phyloP scores from a whole-genome alignment of 2,113 vertebrate genomes.

The Riparia riparia region DNA sequence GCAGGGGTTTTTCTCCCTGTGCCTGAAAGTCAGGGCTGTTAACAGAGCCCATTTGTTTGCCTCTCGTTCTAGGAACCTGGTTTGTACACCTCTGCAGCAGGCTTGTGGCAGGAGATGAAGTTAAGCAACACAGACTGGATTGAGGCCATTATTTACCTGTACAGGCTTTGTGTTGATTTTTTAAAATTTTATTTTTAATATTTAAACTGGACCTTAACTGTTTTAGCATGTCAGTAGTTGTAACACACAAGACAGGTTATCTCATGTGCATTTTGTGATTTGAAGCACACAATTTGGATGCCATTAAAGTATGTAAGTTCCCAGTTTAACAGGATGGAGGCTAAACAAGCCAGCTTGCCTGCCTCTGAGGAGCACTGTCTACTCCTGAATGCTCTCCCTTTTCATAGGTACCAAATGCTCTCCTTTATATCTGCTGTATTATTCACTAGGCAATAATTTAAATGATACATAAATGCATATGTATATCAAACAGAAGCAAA shows the following conservation, averaged over 20 bases:
- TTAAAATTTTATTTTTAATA: too few relatives aligned
- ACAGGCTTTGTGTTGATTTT: not conserved
- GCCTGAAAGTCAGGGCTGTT: not conserved
- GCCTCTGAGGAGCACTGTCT: not conserved
- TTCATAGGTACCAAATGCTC: not conserved
- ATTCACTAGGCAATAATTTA: not conserved
- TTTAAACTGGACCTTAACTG: not conserved
- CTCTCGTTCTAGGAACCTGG: not conserved
- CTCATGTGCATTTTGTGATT: not conserved
- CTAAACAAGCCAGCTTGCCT: not conserved
- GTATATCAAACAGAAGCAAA: not conserved
- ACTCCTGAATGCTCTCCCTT: not conserved
- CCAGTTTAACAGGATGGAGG: too few relatives aligned
- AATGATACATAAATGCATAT: not conserved
- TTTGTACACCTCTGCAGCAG: not conserved
- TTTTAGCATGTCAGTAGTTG: not conserved
- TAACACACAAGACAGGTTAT: not conserved
- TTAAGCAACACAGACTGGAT: accelerated
- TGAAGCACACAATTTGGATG: accelerated
- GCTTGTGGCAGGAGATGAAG: not conserved
- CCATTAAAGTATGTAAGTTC: not conserved
- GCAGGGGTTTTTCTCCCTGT: not conserved
- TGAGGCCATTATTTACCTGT: not conserved
- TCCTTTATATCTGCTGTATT: not conserved
- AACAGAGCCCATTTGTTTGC: not conserved